Base-by-base conservation (phyloP, 2,797 vertebrate species). In the Gallinago solitaria region DNA sequence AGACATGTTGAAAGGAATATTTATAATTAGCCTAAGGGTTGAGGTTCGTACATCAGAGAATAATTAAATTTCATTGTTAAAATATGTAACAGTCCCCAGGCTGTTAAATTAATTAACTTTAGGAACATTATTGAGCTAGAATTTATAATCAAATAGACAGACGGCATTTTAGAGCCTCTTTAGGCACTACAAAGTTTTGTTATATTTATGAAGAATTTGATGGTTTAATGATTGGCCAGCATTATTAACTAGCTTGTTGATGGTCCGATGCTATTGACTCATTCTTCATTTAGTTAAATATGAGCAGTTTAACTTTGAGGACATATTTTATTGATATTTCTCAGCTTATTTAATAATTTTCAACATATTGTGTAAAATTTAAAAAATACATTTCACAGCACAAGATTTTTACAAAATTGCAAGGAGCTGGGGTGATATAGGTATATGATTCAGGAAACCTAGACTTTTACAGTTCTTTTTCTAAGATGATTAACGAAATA, bases 41-140 rank as follows among this genome's bases (percentile, higher is more conserved):
- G 61, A 87, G 56, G 17, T 74, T 89, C 61, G 67, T 64, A 78
- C 61, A 59, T 37, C n/a, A 47, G 45, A 60, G 39, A 87, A 92
- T 83, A 91, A 91, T 91, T 93, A 76, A 71, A 28, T 89, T 84
- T 82, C 53, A 82, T 64, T 90, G 56, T 78, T 89, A 93, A 92
- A 94, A 91, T 81, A 89, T 32, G 53, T 80, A 94, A 47, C 39
- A 78, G 37, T 50, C 73, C 69, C 8, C 32, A 51, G 73, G 84
- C 43, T 89, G 81, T 78, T 84, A 78, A 87, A 91, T 75, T 93
- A 84, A 87, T 91, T 81, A 81, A 93, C 33, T 81, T 90, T 37
- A 78, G 43, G 47, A 78, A 87, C 21, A 81, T 54, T 91, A 87
- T 71, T 91, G 48, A 84, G 63, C n/a, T 84, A 47, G 89, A 93